Evolutionary conservation across 1,140 invertebrate species (phyloP).

Genomic region (Drosophila sulfurigaster): DNA sequence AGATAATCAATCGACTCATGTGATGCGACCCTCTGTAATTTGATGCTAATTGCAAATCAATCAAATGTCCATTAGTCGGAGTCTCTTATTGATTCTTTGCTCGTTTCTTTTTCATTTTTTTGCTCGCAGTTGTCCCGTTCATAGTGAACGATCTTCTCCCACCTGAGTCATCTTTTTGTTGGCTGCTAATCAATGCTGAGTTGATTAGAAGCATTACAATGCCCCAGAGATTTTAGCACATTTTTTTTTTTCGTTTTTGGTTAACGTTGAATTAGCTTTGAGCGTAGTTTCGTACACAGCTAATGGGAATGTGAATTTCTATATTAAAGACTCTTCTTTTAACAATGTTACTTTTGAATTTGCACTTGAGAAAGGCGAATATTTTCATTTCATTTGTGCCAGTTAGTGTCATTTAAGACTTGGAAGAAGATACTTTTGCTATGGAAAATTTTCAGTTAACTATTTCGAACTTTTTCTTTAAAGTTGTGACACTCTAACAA

Average conservation of each 20-base stretch:
- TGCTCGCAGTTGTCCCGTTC: background rate
- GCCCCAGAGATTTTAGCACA: conserved; percentile 35
- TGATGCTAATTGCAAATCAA: conserved; percentile 76
- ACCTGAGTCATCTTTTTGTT: conserved; percentile 54
- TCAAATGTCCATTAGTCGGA: conserved; percentile 64
- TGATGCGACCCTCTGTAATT: conserved; percentile 51
- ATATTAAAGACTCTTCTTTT: background rate
- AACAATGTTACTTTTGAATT: background rate
- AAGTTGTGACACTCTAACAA: no score
- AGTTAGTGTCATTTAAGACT: no score
- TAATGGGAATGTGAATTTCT: conserved; percentile 23
- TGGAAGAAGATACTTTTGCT: no score
- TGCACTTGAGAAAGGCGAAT: no score
- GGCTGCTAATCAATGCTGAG: conserved; percentile 33
- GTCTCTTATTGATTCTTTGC: conserved; percentile 27
- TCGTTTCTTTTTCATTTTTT: background rate
- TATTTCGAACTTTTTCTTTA: no score
- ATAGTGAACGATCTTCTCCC: background rate
- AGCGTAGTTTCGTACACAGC: conserved; percentile 10
- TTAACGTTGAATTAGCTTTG: conserved; percentile 17
- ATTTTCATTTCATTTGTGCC: background rate
- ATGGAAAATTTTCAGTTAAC: no score
- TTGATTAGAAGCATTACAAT: conserved; percentile 35
- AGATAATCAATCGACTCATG: conserved; percentile 54
- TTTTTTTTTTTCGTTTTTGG: conserved; percentile 23